Base-by-base conservation (phyloP, 2,888 invertebrate genomes). In the Andrena haemorrhoa region DNA sequence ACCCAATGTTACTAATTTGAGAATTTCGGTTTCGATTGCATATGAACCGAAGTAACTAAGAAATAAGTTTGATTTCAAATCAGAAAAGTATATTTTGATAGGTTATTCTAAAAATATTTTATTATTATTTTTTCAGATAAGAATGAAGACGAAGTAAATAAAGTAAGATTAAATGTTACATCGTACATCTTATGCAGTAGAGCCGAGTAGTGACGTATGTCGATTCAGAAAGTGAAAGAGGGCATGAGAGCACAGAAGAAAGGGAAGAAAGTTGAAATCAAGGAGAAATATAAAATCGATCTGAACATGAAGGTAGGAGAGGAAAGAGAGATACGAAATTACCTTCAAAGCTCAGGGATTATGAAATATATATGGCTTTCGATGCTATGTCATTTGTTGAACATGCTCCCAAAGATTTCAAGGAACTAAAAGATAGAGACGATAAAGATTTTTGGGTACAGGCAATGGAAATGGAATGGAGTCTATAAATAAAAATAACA, bases 401-500 rank as follows among this genome's bases (percentile, higher is more conserved):
- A 41, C 23, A 63, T 60, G 26, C 53, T 20, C 58, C 81, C 69
- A 47, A n/a, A 23, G 23, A 63, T 53, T 1, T 70, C 7, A 35
- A 73, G 23, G 81, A 81, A 69, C 20, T 64, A 35, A 64, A 51
- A 1, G 2, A 51, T 10, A 66, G 41, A 23, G 4, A 4, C n/a
- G 78, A 73, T 53, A 49, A 23, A 10, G 16, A 23, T 26, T 31
- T 33, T 0, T 78, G 73, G 69, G 8, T 26, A 31, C 10, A 10
- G 16, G 78, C 73, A 20, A 73, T 73, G 53, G 20, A 56, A 53
- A 26, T 49, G 63, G 75, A 61, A 72, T 86, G 64, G 33, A 81
- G 23, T 86, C 85, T 16, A 82, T 88, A 74, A 68, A 86, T 56
- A 72, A 81, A 53, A 86, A 89, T 47, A 63, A 86, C 4, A 76